Percentiles rank a stretch among this genome's conserved stretches.
Evolutionary conservation across 2,888 invertebrate genomes (phyloP).

Genomic region (Electrophaes corylata): DNA sequence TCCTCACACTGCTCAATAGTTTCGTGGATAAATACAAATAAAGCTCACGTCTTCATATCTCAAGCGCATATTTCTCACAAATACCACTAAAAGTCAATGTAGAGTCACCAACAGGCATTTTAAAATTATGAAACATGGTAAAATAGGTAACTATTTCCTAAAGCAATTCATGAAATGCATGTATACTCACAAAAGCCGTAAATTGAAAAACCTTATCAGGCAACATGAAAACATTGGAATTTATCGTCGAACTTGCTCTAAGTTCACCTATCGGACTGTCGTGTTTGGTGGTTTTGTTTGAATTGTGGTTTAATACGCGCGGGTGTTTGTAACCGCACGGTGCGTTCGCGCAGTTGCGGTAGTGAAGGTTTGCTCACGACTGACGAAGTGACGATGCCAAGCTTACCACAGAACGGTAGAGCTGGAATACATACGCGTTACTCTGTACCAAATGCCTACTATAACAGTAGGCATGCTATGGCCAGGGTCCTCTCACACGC

Average conservation of each 20-base stretch:
- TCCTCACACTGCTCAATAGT: too few relatives aligned
- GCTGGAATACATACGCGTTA: neutral
- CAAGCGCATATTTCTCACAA: too few relatives aligned
- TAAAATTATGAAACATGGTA: too few relatives aligned
- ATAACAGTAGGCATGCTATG: conserved; percentile 3
- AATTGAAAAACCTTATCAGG: conserved; percentile 62
- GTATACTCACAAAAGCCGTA: conserved; percentile 58
- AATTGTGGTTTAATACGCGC: conserved; percentile 29
- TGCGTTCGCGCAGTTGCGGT: conserved; percentile 52
- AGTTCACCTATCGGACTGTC: conserved; percentile 35
- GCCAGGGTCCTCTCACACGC: conserved; percentile 1
- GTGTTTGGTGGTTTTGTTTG: conserved; percentile 8
- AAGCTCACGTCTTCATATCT: too few relatives aligned
- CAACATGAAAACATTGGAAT: conserved; percentile 43
- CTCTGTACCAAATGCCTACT: conserved; percentile 5
- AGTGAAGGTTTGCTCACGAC: conserved; percentile 55
- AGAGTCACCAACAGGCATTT: too few relatives aligned
- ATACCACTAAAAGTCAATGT: too few relatives aligned
- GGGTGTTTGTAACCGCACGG: conserved; percentile 33
- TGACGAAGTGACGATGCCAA: conserved; percentile 28
- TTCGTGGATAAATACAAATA: too few relatives aligned
- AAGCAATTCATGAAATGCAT: conserved; percentile 11
- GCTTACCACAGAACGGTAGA: conserved; percentile 6
- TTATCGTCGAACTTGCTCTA: conserved; percentile 38
- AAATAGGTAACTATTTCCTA: neutral